These are phyloP conservation scores for Paramisgurnus dabryanus DNA, from an alignment of 2,113 vertebrate species.

Conservation along the genomic window DNA sequence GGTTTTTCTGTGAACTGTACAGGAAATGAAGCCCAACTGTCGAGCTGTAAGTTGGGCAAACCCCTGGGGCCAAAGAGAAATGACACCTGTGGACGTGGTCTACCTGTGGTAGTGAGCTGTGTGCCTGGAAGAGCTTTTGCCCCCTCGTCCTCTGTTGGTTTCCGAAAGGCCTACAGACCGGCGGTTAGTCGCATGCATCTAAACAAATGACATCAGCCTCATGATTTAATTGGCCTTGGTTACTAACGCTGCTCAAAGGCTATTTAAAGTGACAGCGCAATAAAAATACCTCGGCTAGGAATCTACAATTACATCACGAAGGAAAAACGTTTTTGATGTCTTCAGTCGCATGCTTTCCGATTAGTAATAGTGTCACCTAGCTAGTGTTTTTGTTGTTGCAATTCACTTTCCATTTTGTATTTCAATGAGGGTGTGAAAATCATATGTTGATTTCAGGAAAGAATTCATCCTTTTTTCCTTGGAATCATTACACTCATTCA, in stretches of 20 bases:
- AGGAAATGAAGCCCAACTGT: conserved; percentile 85
- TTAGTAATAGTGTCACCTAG: neutral
- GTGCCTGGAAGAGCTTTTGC: conserved; percentile 86
- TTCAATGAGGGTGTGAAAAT: neutral
- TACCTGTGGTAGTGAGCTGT: conserved; percentile 91
- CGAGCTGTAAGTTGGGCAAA: conserved; percentile 82
- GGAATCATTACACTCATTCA: conserved; percentile 1
- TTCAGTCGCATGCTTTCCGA: neutral
- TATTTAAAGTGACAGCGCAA: too few species aligned
- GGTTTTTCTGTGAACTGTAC: conserved; percentile 86
- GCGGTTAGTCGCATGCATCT: conserved; percentile 76
- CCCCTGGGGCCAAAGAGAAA: conserved; percentile 69
- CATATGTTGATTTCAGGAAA: conserved; percentile 8
- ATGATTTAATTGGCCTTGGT: neutral
- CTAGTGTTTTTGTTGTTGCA: neutral
- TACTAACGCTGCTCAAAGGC: neutral
- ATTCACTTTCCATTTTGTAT: neutral
- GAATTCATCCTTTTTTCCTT: neutral
- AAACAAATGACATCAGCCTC: neutral
- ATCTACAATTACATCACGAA: neutral
- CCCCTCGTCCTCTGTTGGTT: conserved; percentile 78
- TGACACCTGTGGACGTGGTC: conserved; percentile 77
- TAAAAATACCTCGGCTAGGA: too few species aligned
- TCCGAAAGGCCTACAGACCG: conserved; percentile 89
- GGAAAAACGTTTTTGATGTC: neutral